Evolutionary conservation across 2,797 vertebrate genomes (phyloP).

Genomic region (Pangasius macronema): DNA sequence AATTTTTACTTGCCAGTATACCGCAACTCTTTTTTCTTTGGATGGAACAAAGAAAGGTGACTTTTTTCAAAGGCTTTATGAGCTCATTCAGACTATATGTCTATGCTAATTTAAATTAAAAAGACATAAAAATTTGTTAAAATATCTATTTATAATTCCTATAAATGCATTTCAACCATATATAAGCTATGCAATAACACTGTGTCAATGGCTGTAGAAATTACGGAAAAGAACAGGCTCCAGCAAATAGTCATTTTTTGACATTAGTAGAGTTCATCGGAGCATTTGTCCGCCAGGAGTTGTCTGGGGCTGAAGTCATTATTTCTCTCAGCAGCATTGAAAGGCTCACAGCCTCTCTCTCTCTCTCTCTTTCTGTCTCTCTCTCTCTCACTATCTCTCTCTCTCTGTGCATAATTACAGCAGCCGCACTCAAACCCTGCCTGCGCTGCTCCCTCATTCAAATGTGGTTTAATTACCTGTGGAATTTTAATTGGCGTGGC

Average conservation of each 20-base stretch:
- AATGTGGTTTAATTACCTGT: conserved; percentile 77
- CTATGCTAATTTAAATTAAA: not conserved
- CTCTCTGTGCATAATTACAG: conserved; percentile 68
- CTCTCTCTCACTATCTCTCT: conserved; percentile 33
- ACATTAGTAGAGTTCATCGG: conserved; percentile 58
- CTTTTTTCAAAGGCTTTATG: conserved; percentile 23
- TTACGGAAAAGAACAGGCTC: conserved; percentile 31
- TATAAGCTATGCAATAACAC: conserved; percentile 13
- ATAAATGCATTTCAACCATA: not conserved
- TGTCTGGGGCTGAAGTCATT: conserved; percentile 61
- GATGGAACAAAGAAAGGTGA: conserved; percentile 26
- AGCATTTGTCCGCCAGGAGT: conserved; percentile 59
- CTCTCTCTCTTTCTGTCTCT: conserved; percentile 33
- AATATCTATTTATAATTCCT: not conserved
- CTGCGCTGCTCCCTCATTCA: conserved; percentile 72
- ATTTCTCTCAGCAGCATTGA: conserved; percentile 55
- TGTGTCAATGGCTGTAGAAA: conserved; percentile 34
- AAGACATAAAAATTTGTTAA: not conserved
- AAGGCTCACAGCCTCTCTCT: conserved; percentile 44
- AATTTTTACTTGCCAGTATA: conserved; percentile 16
- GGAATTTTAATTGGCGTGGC: conserved; percentile 77
- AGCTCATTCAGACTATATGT: conserved; percentile 15
- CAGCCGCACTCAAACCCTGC: conserved; percentile 70
- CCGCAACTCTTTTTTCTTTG: not conserved
- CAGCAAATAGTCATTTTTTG: conserved; percentile 43